A percentile compares a stretch with the other conserved stretches of the same genome.
Evolutionary conservation across 2,797 vertebrate genomes (phyloP).

Genomic region (Crypturellus tataupa): DNA sequence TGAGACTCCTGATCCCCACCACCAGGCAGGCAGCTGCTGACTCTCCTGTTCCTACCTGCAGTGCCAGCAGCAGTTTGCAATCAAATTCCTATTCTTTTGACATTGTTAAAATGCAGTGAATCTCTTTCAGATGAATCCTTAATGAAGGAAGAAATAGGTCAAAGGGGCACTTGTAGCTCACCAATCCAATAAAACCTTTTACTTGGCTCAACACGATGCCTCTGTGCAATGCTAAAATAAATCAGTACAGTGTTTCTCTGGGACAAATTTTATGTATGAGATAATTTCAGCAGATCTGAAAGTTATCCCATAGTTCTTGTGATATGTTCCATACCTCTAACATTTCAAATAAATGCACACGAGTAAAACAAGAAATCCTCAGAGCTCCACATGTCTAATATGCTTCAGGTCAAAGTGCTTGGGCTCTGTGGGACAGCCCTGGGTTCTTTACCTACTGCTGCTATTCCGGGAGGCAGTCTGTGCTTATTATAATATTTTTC

Average conservation of each 20-base stretch:
- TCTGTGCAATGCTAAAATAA: neutral
- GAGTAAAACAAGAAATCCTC: neutral
- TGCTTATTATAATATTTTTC: neutral
- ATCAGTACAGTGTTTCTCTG: neutral
- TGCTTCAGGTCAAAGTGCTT: neutral
- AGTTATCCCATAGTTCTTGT: neutral
- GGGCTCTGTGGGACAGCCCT: neutral
- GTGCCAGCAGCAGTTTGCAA: neutral
- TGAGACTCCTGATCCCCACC: neutral
- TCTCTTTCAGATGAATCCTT: neutral
- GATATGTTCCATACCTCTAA: neutral
- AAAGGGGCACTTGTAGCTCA: neutral
- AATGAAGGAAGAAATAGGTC: neutral
- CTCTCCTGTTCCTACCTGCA: neutral
- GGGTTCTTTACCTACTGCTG: neutral
- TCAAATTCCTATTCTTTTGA: neutral
- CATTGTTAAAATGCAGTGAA: neutral
- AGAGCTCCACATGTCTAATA: rapidly evolving
- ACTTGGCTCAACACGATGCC: neutral
- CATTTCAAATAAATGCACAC: neutral
- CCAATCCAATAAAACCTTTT: neutral
- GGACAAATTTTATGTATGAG: neutral
- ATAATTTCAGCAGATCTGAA: neutral
- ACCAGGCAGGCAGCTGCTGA: neutral
- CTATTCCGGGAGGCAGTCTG: neutral